phyloP scores from a whole-genome alignment of 2,113 vertebrate genomes.

The Verasper variegatus region DNA sequence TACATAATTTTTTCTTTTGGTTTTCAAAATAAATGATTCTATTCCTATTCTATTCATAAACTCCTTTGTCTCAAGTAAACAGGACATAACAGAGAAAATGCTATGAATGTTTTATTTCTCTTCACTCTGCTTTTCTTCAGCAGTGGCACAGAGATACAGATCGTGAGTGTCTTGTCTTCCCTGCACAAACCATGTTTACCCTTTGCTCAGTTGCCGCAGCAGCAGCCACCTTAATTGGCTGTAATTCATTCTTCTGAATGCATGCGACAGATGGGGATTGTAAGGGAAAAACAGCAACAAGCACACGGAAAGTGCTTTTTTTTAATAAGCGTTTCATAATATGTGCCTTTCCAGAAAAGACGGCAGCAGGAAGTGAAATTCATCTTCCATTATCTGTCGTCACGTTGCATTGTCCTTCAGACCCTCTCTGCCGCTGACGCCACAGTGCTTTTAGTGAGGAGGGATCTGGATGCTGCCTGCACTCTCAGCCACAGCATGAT shows the following conservation, averaged over 20 bases:
- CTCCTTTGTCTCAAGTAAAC: neutral
- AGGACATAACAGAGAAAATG: no score
- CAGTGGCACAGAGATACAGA: neutral
- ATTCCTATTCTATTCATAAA: neutral
- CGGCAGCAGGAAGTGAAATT: slow-evolving; percentile 29
- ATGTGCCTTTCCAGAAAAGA: slow-evolving; percentile 36
- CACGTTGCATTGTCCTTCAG: slow-evolving; percentile 29
- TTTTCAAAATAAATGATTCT: neutral
- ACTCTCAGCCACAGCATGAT: slow-evolving; percentile 26
- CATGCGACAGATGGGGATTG: slow-evolving; percentile 63
- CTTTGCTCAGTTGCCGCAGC: slow-evolving; percentile 55
- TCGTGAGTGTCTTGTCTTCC: slow-evolving; percentile 34
- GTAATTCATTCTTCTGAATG: slow-evolving; percentile 59
- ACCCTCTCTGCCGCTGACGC: slow-evolving; percentile 4
- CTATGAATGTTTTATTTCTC: neutral
- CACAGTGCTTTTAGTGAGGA: slow-evolving; percentile 51
- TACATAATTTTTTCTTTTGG: neutral
- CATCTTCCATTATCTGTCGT: slow-evolving; percentile 20
- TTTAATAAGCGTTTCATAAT: slow-evolving; percentile 1
- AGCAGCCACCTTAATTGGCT: slow-evolving; percentile 59
- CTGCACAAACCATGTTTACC: slow-evolving; percentile 59
- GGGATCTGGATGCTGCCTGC: slow-evolving; percentile 41
- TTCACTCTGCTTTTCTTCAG: neutral
- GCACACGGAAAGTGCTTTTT: slow-evolving; percentile 20
- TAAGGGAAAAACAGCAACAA: slow-evolving; percentile 48